Percentiles rank a stretch among this genome's conserved stretches.
Evolutionary conservation across 2,797 vertebrate species (phyloP).

Genomic region (Malurus splendens): DNA sequence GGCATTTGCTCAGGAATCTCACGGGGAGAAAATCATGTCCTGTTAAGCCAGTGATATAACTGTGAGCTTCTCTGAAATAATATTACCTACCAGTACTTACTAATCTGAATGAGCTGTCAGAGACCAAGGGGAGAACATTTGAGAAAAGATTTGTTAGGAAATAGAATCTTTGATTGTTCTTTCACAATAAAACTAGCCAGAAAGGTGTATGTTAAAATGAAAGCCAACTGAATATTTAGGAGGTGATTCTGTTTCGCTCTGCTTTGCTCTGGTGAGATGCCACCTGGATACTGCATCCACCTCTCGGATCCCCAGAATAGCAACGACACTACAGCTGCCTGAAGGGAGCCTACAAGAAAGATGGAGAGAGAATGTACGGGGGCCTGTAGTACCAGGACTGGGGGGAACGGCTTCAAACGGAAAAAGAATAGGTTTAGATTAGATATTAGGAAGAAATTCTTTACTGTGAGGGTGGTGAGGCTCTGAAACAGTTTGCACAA

Average conservation of each 20-base stretch:
- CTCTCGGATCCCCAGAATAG: not conserved
- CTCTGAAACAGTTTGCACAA: not conserved
- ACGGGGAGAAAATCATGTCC: not conserved
- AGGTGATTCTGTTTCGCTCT: not conserved
- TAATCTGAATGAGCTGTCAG: not conserved
- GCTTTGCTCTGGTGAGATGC: not conserved
- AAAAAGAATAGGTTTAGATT: not conserved
- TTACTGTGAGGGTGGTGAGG: not conserved
- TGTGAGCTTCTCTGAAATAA: not conserved
- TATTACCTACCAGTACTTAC: not conserved
- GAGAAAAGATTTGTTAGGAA: not conserved
- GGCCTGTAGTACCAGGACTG: not conserved
- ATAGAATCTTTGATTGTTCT: not conserved
- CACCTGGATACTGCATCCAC: not conserved
- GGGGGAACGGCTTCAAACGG: not conserved
- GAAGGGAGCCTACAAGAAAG: not conserved
- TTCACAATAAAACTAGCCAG: not conserved
- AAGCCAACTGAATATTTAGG: not conserved
- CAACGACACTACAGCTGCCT: not conserved
- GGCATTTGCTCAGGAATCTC: not conserved
- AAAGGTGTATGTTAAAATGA: not conserved
- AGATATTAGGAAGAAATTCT: not conserved
- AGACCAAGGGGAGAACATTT: not conserved
- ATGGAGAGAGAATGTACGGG: not conserved
- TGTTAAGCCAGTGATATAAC: not conserved